A percentile compares a stretch with the other conserved stretches of the same genome.
These are phyloP conservation scores for Danio jaintianensis DNA, from an alignment of 2,797 vertebrate species.

Conservation along the genomic window DNA sequence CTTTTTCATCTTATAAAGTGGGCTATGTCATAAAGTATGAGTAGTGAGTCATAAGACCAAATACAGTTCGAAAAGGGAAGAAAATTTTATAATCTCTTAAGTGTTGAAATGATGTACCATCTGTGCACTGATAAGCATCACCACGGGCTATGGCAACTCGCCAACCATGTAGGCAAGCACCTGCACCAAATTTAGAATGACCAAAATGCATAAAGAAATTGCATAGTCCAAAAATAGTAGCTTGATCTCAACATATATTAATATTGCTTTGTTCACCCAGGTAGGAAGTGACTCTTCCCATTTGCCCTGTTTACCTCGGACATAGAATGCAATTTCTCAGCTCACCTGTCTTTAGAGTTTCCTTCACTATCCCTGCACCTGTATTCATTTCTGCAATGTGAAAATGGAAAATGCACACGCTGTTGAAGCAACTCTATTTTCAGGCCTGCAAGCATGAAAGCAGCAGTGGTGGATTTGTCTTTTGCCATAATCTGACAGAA, in stretches of 20 bases:
- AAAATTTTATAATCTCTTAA: not conserved
- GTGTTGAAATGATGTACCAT: slow-evolving; percentile 3
- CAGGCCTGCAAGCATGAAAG: not conserved
- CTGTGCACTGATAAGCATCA: not conserved
- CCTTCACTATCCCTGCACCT: slow-evolving; percentile 2
- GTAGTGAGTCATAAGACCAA: not conserved
- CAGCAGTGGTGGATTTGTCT: not conserved
- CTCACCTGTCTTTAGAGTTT: not conserved
- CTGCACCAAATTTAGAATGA: slow-evolving; percentile 10
- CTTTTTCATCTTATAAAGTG: not conserved
- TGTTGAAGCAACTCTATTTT: not conserved
- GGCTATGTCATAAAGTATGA: too few relatives aligned
- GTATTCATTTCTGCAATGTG: slow-evolving; percentile 2
- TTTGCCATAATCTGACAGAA: not conserved
- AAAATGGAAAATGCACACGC: slow-evolving; percentile 15
- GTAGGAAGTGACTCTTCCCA: not conserved
- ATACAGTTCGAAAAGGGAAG: not conserved
- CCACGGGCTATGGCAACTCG: not conserved
- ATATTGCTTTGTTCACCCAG: not conserved
- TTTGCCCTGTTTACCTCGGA: not conserved
- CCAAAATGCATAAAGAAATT: not conserved
- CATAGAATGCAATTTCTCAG: not conserved
- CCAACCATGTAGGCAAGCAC: not conserved
- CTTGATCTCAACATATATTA: not conserved
- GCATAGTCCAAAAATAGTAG: not conserved